A percentile compares a stretch with the other conserved stretches of the same genome.
Conservation (phyloP, 37 sponge, comb jelly and placozoan genomes). For the Beroe ovata region DNA sequence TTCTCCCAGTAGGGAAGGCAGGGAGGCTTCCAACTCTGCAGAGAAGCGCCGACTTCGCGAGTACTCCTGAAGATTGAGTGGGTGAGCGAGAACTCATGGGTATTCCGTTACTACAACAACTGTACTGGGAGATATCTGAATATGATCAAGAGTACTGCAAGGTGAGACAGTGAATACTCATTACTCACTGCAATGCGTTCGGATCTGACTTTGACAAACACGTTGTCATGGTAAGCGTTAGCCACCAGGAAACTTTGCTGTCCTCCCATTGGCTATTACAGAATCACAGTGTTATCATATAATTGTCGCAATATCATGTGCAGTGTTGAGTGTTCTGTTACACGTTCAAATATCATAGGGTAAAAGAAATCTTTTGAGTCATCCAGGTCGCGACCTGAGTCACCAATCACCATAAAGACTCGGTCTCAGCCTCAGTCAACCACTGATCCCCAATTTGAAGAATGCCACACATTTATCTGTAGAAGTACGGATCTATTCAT, state of each 20-base stretch:
- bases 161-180: no score
- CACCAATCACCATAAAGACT: no score
- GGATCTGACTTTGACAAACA: neutral
- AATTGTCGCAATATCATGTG: neutral
- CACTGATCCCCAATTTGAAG: no score
- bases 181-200: neutral
- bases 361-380: no score
- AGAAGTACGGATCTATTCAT: no score
- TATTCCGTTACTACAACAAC: no score
- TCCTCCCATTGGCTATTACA: neutral
- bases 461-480: no score
- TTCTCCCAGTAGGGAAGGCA: neutral
- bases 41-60: neutral
- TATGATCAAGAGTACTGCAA: neutral
- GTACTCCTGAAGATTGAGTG: neutral
- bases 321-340: neutral
- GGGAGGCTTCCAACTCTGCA: neutral
- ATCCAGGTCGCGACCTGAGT: no score
- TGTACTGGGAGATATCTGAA: no score
- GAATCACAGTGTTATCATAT: neutral
- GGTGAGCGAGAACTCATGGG: no score
- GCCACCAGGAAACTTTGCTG: neutral
- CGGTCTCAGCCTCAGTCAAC: no score
- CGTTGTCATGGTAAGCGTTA: neutral
- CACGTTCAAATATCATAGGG: neutral